These are phyloP conservation scores for Troilus luridus DNA, from an alignment of 2,888 invertebrate species.

Conservation along the genomic window DNA sequence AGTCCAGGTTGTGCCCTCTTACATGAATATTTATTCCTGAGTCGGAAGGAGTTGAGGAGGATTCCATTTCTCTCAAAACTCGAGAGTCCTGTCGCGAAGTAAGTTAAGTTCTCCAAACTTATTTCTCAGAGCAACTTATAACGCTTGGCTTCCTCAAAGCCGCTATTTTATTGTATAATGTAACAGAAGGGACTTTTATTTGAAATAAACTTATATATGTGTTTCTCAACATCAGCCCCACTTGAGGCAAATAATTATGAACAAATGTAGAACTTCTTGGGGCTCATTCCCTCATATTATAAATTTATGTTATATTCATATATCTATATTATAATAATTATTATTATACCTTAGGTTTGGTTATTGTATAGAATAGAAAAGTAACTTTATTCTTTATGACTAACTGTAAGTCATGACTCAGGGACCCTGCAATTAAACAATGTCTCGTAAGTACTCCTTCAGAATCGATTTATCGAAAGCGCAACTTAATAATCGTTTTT, in stretches of 20 bases:
- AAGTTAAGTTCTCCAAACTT: not conserved
- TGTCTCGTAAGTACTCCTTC: too few species aligned
- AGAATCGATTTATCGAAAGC: too few species aligned
- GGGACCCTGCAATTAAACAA: too few species aligned
- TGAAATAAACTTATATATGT: not conserved
- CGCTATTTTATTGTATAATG: not conserved
- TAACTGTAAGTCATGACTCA: too few species aligned
- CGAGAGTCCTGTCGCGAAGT: not conserved
- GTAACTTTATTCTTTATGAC: too few species aligned
- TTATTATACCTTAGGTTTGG: too few species aligned
- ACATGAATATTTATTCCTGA: constrained; percentile 16
- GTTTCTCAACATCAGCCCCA: not conserved
- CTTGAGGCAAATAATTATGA: not conserved
- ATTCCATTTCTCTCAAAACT: constrained; percentile 30
- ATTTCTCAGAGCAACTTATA: not conserved
- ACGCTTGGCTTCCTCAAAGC: constrained; percentile 1
- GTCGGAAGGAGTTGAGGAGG: not conserved
- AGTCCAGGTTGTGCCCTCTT: not conserved
- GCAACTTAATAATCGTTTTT: too few species aligned
- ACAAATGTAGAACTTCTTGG: too few species aligned
- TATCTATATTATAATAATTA: too few species aligned
- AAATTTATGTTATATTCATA: too few species aligned
- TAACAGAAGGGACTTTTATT: not conserved
- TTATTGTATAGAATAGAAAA: too few species aligned
- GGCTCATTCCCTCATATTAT: too few species aligned